Evolutionary conservation across 2,888 invertebrate genomes (phyloP), one percentile per base, ranked within the genome.

Genomic region (Altica lythri): DNA sequence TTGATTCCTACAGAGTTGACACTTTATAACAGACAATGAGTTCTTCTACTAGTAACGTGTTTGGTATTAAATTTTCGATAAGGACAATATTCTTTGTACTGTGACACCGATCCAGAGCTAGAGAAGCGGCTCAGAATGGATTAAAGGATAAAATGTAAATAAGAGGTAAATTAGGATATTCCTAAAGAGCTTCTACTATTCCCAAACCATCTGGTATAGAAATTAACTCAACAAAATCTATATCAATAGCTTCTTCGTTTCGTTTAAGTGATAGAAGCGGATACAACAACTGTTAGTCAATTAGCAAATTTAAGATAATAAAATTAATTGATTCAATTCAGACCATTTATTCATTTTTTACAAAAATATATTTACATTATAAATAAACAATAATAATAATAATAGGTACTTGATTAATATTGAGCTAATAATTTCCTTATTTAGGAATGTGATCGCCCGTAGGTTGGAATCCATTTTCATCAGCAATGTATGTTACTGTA

Each of bases 31-130:
- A n/a, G n/a, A n/a, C n/a, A n/a, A n/a, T n/a, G n/a, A n/a, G n/a
- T n/a, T n/a, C n/a, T n/a, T n/a, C n/a, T n/a, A n/a, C n/a, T n/a
- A n/a, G n/a, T n/a, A n/a, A n/a, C n/a, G n/a, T n/a, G n/a, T n/a
- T n/a, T n/a, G n/a, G n/a, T n/a, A n/a, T n/a, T n/a, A n/a, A n/a
- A 86, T 69, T 89, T 89, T 72, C 84, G 87, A 68, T 89, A 90
- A 77, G 89, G 86, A 35, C 83, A 86, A 45, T 85, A 83, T 54
- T 87, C 88, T 2, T 77, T 88, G 53, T 90, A 88, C 72, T 86
- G 87, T 40, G 84, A 86, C 61, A 92, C 91, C 0, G 86, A 85
- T 0, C 90, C 47, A 83, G 88, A 55, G 89, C 89, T 0, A 81
- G 90, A 40, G 90, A 89, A 55, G 88, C 88, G 69, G 88, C 88